Percentiles rank a stretch among this genome's conserved stretches.
Conservation (phyloP, 2,888 invertebrate species). For the Spodoptera picta region DNA sequence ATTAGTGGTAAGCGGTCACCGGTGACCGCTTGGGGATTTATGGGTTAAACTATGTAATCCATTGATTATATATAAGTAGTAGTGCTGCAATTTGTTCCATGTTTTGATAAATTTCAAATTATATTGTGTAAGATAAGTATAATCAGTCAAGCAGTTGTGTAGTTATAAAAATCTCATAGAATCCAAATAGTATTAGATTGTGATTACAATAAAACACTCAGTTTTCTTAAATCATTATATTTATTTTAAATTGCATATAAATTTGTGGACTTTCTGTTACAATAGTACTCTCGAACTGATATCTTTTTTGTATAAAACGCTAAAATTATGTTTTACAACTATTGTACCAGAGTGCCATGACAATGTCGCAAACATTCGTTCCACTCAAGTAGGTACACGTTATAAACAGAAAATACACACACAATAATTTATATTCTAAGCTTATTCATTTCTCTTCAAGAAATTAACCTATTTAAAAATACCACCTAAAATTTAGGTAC, state of each 20-base stretch:
- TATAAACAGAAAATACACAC: conserved; percentile 86
- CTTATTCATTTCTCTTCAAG: conserved; percentile 75
- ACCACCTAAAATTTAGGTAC: conserved; percentile 82
- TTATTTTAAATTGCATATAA: conserved; percentile 88
- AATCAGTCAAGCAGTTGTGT: too few species aligned
- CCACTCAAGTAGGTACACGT: conserved; percentile 70
- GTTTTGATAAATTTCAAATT: too few species aligned
- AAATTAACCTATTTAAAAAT: conserved; percentile 84
- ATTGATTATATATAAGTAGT: too few species aligned
- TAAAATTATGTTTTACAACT: conserved; percentile 83
- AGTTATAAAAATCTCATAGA: too few species aligned
- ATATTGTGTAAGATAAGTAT: too few species aligned
- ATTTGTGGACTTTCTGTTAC: conserved; percentile 89
- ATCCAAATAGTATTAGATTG: not conserved
- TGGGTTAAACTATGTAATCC: too few species aligned
- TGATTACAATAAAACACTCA: conserved; percentile 63
- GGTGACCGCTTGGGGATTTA: too few species aligned
- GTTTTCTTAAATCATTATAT: conserved; percentile 85
- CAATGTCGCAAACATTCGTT: conserved; percentile 73
- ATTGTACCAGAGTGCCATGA: conserved; percentile 80
- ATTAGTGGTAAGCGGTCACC: too few species aligned
- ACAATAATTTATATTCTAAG: conserved; percentile 87
- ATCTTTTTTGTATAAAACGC: conserved; percentile 86
- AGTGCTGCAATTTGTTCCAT: too few species aligned
- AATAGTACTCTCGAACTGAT: conserved; percentile 86